phyloP scores from a whole-genome alignment of 2,797 vertebrate genomes.

The Carduelis carduelis region DNA sequence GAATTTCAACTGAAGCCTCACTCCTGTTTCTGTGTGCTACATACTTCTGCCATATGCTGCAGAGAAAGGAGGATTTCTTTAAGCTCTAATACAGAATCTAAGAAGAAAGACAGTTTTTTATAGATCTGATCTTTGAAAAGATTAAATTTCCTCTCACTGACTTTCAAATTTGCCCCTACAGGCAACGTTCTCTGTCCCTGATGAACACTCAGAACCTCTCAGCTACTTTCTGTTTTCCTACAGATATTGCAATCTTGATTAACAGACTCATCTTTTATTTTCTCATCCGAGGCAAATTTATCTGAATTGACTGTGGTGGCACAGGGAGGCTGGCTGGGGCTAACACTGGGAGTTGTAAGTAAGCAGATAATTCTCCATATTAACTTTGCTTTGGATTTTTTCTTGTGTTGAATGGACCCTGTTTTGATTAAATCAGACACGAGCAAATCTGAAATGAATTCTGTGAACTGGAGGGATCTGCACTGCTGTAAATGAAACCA shows the following conservation, averaged over 20 bases:
- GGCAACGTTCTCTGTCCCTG: constrained; percentile 18
- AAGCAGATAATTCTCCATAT: neutral
- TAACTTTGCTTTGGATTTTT: neutral
- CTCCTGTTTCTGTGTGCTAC: neutral
- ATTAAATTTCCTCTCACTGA: constrained; percentile 62
- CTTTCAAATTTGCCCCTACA: constrained; percentile 54
- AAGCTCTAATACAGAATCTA: constrained; percentile 38
- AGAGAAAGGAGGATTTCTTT: constrained; percentile 51
- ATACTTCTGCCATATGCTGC: constrained; percentile 39
- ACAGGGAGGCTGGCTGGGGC: constrained; percentile 76
- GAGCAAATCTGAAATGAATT: neutral
- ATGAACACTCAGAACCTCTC: neutral
- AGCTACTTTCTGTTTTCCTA: constrained; percentile 24
- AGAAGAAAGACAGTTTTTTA: constrained; percentile 51
- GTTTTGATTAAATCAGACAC: neutral
- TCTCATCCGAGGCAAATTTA: constrained; percentile 78
- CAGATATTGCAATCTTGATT: constrained; percentile 37
- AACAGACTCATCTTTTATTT: constrained; percentile 40
- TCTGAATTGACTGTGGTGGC: constrained; percentile 78
- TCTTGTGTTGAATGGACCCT: neutral
- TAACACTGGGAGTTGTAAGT: constrained; percentile 77
- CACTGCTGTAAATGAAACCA: neutral
- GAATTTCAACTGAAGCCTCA: neutral
- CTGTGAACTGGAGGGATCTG: neutral
- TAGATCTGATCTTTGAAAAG: constrained; percentile 60